Conservation (phyloP, 2,797 vertebrate genomes). For the Lagorchestes hirsutus region DNA sequence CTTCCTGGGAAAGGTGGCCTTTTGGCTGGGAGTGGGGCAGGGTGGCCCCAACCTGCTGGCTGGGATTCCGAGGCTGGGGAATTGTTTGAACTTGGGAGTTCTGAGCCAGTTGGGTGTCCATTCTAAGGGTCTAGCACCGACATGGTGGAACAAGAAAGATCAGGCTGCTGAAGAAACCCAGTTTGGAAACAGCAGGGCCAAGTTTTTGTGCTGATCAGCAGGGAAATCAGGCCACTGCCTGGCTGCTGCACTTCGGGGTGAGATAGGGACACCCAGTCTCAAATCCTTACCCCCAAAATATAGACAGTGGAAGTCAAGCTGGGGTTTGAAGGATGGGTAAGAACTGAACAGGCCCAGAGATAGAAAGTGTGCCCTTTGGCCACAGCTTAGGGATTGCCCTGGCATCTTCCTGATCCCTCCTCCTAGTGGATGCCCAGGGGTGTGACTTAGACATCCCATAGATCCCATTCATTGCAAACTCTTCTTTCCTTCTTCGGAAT, state of each 20-base stretch:
- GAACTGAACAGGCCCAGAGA: neutral
- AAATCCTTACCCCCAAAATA: neutral
- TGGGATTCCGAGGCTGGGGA: no score
- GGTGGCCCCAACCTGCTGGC: no score
- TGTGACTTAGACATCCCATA: no score
- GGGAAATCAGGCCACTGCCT: fast-evolving
- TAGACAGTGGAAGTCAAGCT: no score
- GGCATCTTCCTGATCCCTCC: no score
- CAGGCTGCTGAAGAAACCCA: neutral
- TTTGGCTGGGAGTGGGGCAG: no score
- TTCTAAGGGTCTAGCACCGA: neutral
- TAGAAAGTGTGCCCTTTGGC: neutral
- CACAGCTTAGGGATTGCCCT: no score
- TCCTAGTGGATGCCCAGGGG: no score
- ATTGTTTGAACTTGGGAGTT: neutral
- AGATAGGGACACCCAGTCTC: neutral
- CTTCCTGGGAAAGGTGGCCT: neutral
- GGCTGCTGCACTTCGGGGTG: neutral
- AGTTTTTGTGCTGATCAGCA: neutral
- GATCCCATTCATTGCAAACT: no score
- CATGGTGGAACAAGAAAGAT: no score
- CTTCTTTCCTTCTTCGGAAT: no score
- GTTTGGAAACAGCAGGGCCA: no score
- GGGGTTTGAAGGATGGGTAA: neutral
- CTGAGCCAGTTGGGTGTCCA: neutral